These are phyloP conservation scores for Maccullochella peelii DNA, from an alignment of 2,113 vertebrate species.

Conservation along the genomic window DNA sequence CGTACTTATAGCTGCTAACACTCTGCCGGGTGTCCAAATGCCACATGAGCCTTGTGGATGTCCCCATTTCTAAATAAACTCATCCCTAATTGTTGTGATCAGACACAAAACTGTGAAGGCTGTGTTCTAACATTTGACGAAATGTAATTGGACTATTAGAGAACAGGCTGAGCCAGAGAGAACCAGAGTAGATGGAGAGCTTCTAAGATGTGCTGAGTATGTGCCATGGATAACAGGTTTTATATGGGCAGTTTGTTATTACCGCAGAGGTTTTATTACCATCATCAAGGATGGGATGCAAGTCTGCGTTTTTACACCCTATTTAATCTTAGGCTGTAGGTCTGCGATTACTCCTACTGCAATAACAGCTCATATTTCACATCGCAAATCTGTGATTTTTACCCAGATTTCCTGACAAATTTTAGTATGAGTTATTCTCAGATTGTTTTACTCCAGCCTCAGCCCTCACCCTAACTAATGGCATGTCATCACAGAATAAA, in stretches of 20 bases:
- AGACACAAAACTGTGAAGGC: not conserved
- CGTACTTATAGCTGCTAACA: not conserved
- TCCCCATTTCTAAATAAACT: not conserved
- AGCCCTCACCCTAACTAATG: not conserved
- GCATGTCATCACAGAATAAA: not conserved
- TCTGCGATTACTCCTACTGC: slow-evolving; percentile 62
- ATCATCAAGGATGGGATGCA: slow-evolving; percentile 72
- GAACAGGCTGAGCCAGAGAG: not conserved
- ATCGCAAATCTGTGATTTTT: slow-evolving; percentile 25
- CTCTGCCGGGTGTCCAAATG: not conserved
- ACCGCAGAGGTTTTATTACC: slow-evolving; percentile 73
- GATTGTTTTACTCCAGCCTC: not conserved
- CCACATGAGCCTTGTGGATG: not conserved
- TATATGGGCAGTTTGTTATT: slow-evolving; percentile 76
- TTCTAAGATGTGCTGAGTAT: slow-evolving; percentile 73
- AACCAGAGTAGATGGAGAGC: slow-evolving; percentile 26
- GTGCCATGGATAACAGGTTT: slow-evolving; percentile 70
- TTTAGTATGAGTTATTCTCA: not conserved
- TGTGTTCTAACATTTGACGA: not conserved
- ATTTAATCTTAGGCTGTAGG: slow-evolving; percentile 71
- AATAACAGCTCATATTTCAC: slow-evolving; percentile 52
- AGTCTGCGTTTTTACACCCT: slow-evolving; percentile 70
- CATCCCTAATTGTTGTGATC: not conserved
- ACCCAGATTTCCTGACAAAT: not conserved
- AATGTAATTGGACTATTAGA: slow-evolving; percentile 19